Percentiles rank a stretch among this genome's conserved stretches.
Evolutionary conservation across 2,888 invertebrate genomes (phyloP).

Genomic region (Lepidonotus clava): DNA sequence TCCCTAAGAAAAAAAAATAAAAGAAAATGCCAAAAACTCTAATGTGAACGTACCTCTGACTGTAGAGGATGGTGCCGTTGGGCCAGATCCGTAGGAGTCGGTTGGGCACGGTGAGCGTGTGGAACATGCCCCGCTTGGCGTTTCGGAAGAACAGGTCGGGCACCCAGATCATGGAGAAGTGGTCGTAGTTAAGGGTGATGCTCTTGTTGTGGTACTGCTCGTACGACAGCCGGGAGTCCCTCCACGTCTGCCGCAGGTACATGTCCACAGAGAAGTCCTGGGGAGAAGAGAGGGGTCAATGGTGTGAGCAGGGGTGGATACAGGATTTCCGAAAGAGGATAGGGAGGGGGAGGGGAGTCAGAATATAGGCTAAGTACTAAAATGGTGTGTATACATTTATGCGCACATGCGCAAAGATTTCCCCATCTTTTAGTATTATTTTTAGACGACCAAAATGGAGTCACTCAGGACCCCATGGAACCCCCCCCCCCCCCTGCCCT

Average conservation of each 20-base stretch:
- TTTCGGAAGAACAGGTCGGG: conserved; percentile 97
- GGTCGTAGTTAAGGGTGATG: conserved; percentile 65
- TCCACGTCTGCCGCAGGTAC: conserved; percentile 95
- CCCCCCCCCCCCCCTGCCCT: no score
- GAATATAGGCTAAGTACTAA: no score
- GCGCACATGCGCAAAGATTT: no score
- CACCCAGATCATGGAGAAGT: conserved; percentile 86
- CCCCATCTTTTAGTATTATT: no score
- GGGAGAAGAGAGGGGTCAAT: background rate
- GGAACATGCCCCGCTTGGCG: conserved; percentile 95
- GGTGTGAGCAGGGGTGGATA: background rate
- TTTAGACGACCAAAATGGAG: no score
- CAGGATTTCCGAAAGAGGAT: no score
- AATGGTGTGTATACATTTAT: no score
- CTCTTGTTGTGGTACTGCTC: conserved; percentile 56
- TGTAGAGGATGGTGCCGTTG: conserved; percentile 94
- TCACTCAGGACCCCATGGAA: no score
- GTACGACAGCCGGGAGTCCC: conserved; percentile 87
- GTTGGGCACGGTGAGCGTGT: conserved; percentile 96
- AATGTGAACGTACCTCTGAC: conserved; percentile 62
- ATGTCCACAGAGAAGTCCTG: conserved; percentile 96
- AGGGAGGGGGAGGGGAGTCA: no score
- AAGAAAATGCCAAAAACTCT: no score
- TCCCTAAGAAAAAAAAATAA: no score
- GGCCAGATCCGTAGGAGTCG: conserved; percentile 95